Conservation (phyloP, 1,140 invertebrate genomes). For the Lasaia peninsularis region DNA sequence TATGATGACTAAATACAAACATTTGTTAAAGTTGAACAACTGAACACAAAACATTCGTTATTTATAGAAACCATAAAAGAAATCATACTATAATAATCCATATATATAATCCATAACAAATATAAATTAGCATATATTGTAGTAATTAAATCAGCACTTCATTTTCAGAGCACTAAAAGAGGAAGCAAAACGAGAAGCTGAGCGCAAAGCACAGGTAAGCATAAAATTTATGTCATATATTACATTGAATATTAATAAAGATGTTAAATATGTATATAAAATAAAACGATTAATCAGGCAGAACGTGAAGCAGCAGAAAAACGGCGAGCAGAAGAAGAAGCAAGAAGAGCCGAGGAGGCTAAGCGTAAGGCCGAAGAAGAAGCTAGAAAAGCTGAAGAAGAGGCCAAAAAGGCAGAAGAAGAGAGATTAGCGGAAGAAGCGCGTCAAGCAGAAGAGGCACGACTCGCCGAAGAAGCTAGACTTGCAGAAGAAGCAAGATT, state of each 20-base stretch:
- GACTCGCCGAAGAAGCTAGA: slow-evolving; percentile 72
- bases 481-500: slow-evolving; percentile 74
- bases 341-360: slow-evolving; percentile 61
- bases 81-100: no score
- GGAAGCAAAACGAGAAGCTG: slow-evolving; percentile 70
- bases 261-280: not conserved
- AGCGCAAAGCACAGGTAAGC: slow-evolving; percentile 67
- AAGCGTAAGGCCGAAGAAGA: slow-evolving; percentile 60
- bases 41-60: no score
- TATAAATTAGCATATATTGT: not conserved
- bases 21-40: no score
- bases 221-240: slow-evolving; percentile 21
- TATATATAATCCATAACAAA: no score
- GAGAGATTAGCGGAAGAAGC: slow-evolving; percentile 74
- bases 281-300: slow-evolving; percentile 24
- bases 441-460: slow-evolving; percentile 70
- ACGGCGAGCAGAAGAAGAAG: slow-evolving; percentile 71
- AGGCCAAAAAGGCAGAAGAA: slow-evolving; percentile 73
- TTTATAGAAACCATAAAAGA: no score
- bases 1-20: no score
- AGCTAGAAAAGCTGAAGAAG: slow-evolving; percentile 70
- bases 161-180: slow-evolving; percentile 72
- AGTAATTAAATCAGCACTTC: not conserved
- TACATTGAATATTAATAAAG: not conserved
- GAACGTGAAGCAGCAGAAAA: slow-evolving; percentile 50